A percentile compares a stretch with the other conserved stretches of the same genome.
phyloP scores from a whole-genome alignment of 2,888 invertebrate species.

The Mylabris sibirica region DNA sequence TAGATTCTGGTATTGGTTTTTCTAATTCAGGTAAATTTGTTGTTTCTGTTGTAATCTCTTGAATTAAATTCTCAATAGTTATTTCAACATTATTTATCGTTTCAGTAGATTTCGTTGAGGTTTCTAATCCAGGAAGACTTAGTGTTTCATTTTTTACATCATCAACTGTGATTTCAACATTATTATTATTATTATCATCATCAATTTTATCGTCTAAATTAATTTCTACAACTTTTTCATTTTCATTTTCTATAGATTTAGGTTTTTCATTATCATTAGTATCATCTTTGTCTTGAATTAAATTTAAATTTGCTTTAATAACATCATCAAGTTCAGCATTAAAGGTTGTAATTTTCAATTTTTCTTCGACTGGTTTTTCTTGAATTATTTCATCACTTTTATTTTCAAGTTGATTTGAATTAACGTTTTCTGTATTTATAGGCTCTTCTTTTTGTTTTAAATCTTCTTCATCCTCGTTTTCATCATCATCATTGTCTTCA shows the following conservation, averaged over 20 bases:
- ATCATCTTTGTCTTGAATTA: not conserved
- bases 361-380: not conserved
- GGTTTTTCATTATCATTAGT: not conserved
- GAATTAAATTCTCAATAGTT: not conserved
- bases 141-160: not conserved
- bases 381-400: slow-evolving; percentile 28
- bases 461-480: slow-evolving; percentile 34
- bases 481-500: slow-evolving; percentile 41
- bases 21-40: slow-evolving; percentile 25
- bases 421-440: not conserved
- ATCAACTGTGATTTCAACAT: slow-evolving; percentile 15
- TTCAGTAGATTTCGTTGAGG: not conserved
- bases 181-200: not conserved
- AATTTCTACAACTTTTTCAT: slow-evolving; percentile 15
- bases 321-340: not conserved
- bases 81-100: not conserved
- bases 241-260: not conserved
- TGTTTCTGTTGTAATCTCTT: slow-evolving; percentile 14
- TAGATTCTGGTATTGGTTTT: slow-evolving; percentile 27
- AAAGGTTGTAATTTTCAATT: not conserved
- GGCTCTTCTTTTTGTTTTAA: not conserved
- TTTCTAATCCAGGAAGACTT: not conserved
- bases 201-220: slow-evolving; percentile 19
- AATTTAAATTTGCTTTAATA: not conserved
- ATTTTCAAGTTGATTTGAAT: slow-evolving; percentile 30